Conservation (phyloP, 2,797 vertebrate genomes). For the Brachymystax lenok region DNA sequence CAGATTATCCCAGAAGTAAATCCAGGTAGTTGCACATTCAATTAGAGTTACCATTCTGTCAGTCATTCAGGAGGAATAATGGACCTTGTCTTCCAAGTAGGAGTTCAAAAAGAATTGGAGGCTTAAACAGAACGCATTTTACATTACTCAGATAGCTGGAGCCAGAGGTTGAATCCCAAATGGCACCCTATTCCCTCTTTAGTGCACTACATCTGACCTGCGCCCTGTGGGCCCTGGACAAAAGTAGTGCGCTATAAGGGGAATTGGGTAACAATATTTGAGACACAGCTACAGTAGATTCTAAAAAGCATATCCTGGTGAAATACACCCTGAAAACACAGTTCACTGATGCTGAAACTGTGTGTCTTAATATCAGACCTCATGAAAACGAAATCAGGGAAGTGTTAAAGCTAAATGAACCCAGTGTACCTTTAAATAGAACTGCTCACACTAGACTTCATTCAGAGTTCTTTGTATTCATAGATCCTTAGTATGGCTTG, state of each 20-base stretch:
- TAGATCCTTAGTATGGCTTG: conserved; percentile 1
- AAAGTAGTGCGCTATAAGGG: background rate
- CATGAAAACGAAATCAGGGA: background rate
- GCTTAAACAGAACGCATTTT: conserved; percentile 35
- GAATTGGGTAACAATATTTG: background rate
- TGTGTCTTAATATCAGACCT: background rate
- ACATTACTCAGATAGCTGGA: conserved; percentile 13
- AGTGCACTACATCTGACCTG: background rate
- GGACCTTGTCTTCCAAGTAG: conserved; percentile 24
- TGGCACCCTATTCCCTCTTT: background rate
- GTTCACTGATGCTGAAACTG: background rate
- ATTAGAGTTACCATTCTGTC: conserved; percentile 33
- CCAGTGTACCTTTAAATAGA: background rate
- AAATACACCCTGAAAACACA: conserved; percentile 10
- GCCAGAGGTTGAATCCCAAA: background rate
- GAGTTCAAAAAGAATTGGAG: conserved; percentile 39
- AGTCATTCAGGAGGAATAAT: background rate
- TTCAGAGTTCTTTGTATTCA: background rate
- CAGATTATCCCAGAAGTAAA: conserved; percentile 14
- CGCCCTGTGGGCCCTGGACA: background rate
- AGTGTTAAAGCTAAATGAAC: background rate
- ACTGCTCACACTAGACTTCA: background rate
- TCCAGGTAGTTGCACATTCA: conserved; percentile 21
- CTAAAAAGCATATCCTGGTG: conserved; percentile 4
- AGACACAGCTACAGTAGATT: background rate